These are phyloP conservation scores for Pitangus sulphuratus DNA, from an alignment of 2,797 vertebrate species.

Conservation along the genomic window DNA sequence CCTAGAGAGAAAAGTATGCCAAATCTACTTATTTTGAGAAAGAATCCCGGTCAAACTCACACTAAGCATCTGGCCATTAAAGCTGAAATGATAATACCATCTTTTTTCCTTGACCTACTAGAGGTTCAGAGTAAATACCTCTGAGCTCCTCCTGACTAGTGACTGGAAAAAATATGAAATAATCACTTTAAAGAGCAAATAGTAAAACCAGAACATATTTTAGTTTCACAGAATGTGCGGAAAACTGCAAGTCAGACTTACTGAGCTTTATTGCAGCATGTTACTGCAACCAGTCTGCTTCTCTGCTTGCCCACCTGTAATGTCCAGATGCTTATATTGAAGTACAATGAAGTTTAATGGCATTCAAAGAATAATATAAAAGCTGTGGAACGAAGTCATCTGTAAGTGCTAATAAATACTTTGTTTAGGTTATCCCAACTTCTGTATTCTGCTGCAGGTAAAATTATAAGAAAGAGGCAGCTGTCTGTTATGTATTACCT, in stretches of 20 bases:
- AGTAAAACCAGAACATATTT: not conserved
- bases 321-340: not conserved
- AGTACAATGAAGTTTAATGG: not conserved
- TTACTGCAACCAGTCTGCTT: not conserved
- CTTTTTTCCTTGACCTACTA: not conserved
- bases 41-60: not conserved
- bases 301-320: not conserved
- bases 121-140: not conserved
- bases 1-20: not conserved
- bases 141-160: not conserved
- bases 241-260: constrained; percentile 2
- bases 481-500: not conserved
- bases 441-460: not conserved
- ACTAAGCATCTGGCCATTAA: not conserved
- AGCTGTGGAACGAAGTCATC: not conserved
- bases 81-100: not conserved
- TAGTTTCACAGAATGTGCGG: not conserved
- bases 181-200: not conserved
- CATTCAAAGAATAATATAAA: not conserved
- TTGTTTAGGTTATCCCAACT: not conserved
- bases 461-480: not conserved
- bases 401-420: not conserved
- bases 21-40: not conserved
- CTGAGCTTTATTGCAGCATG: not conserved
- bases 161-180: not conserved